A percentile compares a stretch with the other conserved stretches of the same genome.
These are phyloP conservation scores for Bombus vancouverensis DNA, from an alignment of 1,140 invertebrate genomes.

Conservation along the genomic window DNA sequence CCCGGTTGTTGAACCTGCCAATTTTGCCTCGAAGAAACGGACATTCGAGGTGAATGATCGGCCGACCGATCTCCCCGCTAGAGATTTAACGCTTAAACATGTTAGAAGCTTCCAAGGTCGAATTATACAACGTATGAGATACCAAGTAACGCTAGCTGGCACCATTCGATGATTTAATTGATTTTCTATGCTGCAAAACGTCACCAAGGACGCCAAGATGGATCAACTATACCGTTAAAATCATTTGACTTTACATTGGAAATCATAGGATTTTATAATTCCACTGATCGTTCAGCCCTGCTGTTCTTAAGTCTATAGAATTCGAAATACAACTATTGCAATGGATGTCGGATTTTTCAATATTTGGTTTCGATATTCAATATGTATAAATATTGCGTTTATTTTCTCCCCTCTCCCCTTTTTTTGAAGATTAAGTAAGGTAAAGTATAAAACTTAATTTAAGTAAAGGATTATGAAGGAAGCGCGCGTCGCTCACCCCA, in stretches of 20 bases:
- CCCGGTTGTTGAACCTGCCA: slow-evolving; percentile 52
- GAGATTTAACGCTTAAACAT: not conserved
- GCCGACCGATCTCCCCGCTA: not conserved
- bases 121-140: not conserved
- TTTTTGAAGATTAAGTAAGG: too few species aligned
- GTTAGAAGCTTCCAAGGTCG: not conserved
- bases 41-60: slow-evolving; percentile 56
- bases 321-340: too few species aligned
- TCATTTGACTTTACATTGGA: not conserved
- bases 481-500: too few species aligned
- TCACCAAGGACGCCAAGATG: not conserved
- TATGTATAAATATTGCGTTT: too few species aligned
- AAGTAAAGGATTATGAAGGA: too few species aligned
- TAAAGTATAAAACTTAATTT: too few species aligned
- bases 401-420: too few species aligned
- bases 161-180: not conserved
- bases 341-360: too few species aligned
- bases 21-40: slow-evolving; percentile 42
- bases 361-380: too few species aligned
- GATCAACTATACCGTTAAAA: not conserved
- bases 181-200: not conserved
- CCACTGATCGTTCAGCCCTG: too few species aligned
- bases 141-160: not conserved
- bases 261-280: not conserved
- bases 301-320: too few species aligned